These are phyloP conservation scores for Ricordea florida DNA, from an alignment of 92 coral and sea anemone genomes.

Conservation along the genomic window DNA sequence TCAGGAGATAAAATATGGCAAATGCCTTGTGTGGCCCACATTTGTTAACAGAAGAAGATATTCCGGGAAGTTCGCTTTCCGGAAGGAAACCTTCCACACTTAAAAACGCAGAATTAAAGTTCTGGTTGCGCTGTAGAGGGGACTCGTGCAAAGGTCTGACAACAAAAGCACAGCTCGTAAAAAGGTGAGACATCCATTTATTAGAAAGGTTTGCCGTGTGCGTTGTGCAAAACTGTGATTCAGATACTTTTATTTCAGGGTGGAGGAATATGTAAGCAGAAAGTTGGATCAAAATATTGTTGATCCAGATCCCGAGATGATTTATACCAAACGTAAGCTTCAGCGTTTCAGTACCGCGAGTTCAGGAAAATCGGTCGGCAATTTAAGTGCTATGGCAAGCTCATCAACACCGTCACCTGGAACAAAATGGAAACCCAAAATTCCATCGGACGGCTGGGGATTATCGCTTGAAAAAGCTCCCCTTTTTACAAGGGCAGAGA, in stretches of 20 bases:
- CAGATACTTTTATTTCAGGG: not conserved
- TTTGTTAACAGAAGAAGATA: slow-evolving; percentile 43
- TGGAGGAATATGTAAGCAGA: slow-evolving; percentile 22
- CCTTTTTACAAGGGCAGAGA: slow-evolving; percentile 43
- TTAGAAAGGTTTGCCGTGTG: not conserved
- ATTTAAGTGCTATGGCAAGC: not conserved
- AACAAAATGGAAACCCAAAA: not conserved
- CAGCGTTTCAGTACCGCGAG: not conserved
- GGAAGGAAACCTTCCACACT: slow-evolving; percentile 17
- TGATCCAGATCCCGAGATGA: slow-evolving; percentile 10
- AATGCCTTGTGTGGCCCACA: not conserved
- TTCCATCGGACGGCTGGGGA: slow-evolving; percentile 56
- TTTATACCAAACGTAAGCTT: slow-evolving; percentile 21
- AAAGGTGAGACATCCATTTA: slow-evolving; percentile 3
- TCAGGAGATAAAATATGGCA: not conserved
- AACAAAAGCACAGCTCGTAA: slow-evolving; percentile 38
- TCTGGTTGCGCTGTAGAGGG: slow-evolving; percentile 35
- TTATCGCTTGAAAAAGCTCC: slow-evolving; percentile 42
- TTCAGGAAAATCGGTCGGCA: not conserved
- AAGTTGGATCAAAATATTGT: not conserved
- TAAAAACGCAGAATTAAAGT: slow-evolving; percentile 25
- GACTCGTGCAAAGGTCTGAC: slow-evolving; percentile 22
- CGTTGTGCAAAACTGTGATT: not conserved
- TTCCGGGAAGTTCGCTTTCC: slow-evolving; percentile 46
- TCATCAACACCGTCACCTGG: not conserved